phyloP scores from a whole-genome alignment of 2,888 invertebrate genomes.

The Priapulus caudatus region DNA sequence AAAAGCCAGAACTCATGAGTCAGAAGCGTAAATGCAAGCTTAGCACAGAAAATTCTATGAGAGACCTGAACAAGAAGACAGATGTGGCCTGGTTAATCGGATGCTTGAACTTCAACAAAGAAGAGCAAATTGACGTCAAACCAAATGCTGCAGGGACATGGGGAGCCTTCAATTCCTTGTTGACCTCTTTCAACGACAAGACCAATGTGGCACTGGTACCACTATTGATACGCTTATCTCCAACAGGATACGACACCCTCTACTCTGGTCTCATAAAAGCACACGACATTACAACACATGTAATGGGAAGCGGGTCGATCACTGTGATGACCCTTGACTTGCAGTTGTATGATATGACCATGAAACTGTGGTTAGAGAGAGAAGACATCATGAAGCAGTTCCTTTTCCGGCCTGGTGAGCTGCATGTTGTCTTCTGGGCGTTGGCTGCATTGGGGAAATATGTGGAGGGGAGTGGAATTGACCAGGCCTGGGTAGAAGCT shows the following conservation, averaged over 20 bases:
- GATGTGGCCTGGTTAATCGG: conserved; percentile 11
- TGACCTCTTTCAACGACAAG: conserved; percentile 7
- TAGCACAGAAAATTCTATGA: background rate
- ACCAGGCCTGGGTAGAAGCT: conserved; percentile 12
- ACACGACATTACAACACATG: conserved; percentile 10
- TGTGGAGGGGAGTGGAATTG: conserved; percentile 11
- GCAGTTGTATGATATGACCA: conserved; percentile 11
- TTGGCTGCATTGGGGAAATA: conserved; percentile 10
- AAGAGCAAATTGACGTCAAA: conserved; percentile 8
- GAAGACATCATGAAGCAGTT: conserved; percentile 11
- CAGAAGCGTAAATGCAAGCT: background rate
- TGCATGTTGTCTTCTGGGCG: no score
- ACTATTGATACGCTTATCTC: conserved; percentile 4
- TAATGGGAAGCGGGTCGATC: conserved; percentile 7
- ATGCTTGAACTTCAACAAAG: conserved; percentile 11
- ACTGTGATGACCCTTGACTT: conserved; percentile 12
- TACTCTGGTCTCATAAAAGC: conserved; percentile 10
- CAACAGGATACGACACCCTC: conserved; percentile 11
- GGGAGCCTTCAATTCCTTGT: conserved; percentile 12
- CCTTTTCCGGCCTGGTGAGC: conserved; percentile 12
- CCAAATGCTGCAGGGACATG: conserved; percentile 11
- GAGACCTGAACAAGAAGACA: background rate
- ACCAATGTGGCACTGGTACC: conserved; percentile 11
- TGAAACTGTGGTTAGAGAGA: conserved; percentile 10
- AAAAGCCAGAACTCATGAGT: background rate